phyloP scores from a whole-genome alignment of 2,797 vertebrate genomes.

The Syngnathus acus region DNA sequence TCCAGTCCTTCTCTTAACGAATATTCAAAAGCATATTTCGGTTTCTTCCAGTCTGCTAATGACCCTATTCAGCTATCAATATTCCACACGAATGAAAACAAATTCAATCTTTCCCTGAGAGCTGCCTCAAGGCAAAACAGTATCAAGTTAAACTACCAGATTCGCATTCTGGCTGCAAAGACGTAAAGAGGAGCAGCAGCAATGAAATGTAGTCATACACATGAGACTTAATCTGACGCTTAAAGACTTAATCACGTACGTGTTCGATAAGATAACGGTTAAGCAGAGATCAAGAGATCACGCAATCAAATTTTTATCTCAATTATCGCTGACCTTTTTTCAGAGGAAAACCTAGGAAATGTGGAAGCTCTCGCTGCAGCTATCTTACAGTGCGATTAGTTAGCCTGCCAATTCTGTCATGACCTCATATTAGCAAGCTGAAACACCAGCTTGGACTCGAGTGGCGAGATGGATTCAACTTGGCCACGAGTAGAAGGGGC shows the following conservation, averaged over 20 bases:
- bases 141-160: constrained; percentile 42
- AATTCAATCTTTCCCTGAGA: constrained; percentile 44
- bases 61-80: constrained; percentile 42
- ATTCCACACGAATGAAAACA: constrained; percentile 38
- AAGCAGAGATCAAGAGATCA: constrained; percentile 41
- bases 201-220: not conserved
- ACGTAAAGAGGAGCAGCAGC: constrained; percentile 31
- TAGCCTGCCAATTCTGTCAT: constrained; percentile 56
- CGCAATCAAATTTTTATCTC: constrained; percentile 52
- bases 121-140: constrained; percentile 52
- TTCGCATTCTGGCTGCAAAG: constrained; percentile 50
- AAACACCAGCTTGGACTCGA: constrained; percentile 36
- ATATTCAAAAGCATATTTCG: constrained; percentile 9
- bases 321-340: constrained; percentile 53
- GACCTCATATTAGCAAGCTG: constrained; percentile 52
- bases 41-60: constrained; percentile 24
- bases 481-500: constrained; percentile 19
- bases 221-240: constrained; percentile 35
- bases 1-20: not conserved
- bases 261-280: constrained; percentile 47
- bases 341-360: constrained; percentile 28
- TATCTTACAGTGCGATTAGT: constrained; percentile 42
- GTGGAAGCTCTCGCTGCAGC: constrained; percentile 35
- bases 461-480: constrained; percentile 46
- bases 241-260: constrained; percentile 30